A percentile compares a stretch with the other conserved stretches of the same genome.
Conservation (phyloP, 2,113 vertebrate species). For the Ahaetulla prasina region DNA sequence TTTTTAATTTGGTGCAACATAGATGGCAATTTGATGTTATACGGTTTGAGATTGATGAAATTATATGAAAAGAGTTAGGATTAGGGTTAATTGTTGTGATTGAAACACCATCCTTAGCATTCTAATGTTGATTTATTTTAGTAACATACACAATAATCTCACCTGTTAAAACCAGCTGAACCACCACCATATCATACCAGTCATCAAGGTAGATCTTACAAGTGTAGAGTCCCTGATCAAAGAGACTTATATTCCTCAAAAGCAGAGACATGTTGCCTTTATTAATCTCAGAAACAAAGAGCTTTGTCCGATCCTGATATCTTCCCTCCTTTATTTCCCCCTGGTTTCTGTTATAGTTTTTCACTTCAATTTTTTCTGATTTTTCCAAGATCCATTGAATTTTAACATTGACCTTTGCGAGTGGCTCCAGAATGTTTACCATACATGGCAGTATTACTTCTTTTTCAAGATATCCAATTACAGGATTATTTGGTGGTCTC, state of each 20-base stretch:
- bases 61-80: too few species aligned
- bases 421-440: not conserved
- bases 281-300: not conserved
- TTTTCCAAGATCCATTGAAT: not conserved
- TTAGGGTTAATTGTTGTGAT: too few species aligned
- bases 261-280: constrained; percentile 9
- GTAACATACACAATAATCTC: not conserved
- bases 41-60: too few species aligned
- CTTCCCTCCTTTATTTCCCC: not conserved
- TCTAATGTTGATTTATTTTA: not conserved
- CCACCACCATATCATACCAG: not conserved
- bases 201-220: not conserved
- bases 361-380: not conserved
- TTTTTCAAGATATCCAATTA: not conserved
- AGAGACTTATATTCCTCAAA: not conserved
- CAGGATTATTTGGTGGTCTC: not conserved
- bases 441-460: not conserved
- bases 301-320: not conserved
- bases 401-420: not conserved
- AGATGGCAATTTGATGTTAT: too few species aligned
- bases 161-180: not conserved
- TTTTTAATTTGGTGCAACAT: too few species aligned
- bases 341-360: not conserved
- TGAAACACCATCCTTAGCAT: too few species aligned
- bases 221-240: not conserved